Base-by-base conservation (phyloP, 2,888 invertebrate genomes). In the Cerastis rubricosa region DNA sequence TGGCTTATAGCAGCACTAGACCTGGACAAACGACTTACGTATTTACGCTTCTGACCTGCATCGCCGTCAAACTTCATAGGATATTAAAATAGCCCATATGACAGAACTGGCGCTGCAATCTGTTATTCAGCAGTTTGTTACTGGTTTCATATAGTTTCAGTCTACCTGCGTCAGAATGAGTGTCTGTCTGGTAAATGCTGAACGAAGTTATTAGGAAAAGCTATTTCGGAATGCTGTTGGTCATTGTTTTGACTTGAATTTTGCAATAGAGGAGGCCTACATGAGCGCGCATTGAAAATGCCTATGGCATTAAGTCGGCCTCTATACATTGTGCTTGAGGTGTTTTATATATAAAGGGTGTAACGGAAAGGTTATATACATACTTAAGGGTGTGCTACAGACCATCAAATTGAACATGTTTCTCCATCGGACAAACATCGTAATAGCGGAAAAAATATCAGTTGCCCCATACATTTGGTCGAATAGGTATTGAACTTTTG, bases 61-160 rank as follows among this genome's bases (percentile, higher is more conserved):
- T 70, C 25, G 67, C 61, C 57, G 76, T 84, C 67, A 75, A 74
- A 84, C 84, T 86, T 86, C 86, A 86, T 84, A 84, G 71, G 75
- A 51, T 86, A 83, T 84, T 86, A 83, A 86, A 78, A 84, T 86
- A 84, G 71, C 70, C 11, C 29, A 49, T 67, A 47, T 51, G 72
- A 78, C 78, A 76, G 70, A 78, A 64, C 70, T 61, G 47, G 79
- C 61, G 69, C 49, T 61, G 54, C 66, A 0, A 70, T 84, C 29
- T 63, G 73, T 86, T 86, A 84, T 84, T 78, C 74, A 86, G 65
- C 61, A 71, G 78, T 76, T 74, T 73, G 78, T 78, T 75, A 64
- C 75, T 74, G 77, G 69, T 74, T 83, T 85, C 69, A 47, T 85
- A 68, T 19, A 47, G 81, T 73, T 76, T 72, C 29, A 61, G 72